These are phyloP conservation scores for Aspidiotus rigidus DNA, from an alignment of 2,888 invertebrate species.

Conservation along the genomic window DNA sequence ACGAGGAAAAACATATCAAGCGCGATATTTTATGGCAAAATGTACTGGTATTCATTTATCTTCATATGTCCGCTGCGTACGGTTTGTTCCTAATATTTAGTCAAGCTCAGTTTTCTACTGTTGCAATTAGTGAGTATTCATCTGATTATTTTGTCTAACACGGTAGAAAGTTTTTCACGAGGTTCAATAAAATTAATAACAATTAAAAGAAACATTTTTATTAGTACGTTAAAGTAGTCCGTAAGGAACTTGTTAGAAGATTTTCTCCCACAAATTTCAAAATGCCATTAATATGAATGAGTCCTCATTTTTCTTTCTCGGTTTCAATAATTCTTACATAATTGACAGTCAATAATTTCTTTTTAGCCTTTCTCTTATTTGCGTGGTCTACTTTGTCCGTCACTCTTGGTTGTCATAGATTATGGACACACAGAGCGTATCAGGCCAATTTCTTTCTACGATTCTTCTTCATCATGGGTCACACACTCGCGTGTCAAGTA, in stretches of 20 bases:
- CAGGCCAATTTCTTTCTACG: slow-evolving; percentile 62
- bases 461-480: slow-evolving; percentile 67
- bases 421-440: slow-evolving; percentile 86
- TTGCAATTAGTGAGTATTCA: slow-evolving; percentile 54
- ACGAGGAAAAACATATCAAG: neutral
- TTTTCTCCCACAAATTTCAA: too few relatives aligned
- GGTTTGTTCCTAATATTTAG: slow-evolving; percentile 54
- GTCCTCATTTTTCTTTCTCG: neutral
- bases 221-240: too few relatives aligned
- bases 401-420: slow-evolving; percentile 82
- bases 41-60: slow-evolving; percentile 64
- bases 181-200: too few relatives aligned
- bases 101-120: slow-evolving; percentile 54
- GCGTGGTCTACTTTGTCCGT: slow-evolving; percentile 63
- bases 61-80: slow-evolving; percentile 59
- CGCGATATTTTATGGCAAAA: slow-evolving; percentile 58
- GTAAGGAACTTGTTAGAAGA: too few relatives aligned
- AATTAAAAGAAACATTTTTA: too few relatives aligned
- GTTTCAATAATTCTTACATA: too few relatives aligned
- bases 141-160: neutral
- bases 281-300: neutral
- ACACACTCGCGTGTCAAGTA: slow-evolving; percentile 83
- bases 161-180: too few relatives aligned
- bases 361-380: slow-evolving; percentile 56
- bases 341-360: slow-evolving; percentile 10